These are phyloP conservation scores for Balaeniceps rex DNA, from an alignment of 2,113 vertebrate species.

Conservation along the genomic window DNA sequence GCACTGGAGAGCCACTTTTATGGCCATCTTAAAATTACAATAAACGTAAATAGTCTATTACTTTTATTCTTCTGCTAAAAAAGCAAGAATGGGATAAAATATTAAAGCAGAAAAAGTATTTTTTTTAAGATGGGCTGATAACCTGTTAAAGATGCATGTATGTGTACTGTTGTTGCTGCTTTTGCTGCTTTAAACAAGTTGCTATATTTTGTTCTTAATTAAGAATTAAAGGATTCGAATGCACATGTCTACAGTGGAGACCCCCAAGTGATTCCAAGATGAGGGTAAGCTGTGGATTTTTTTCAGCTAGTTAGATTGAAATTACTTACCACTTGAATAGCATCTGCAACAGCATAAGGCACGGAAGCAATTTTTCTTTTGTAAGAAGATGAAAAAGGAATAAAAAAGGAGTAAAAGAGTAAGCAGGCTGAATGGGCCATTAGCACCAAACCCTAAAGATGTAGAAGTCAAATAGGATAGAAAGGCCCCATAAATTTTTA, in stretches of 20 bases:
- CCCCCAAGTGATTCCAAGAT: neutral
- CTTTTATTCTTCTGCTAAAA: neutral
- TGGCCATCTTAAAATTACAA: neutral
- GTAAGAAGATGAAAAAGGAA: slow-evolving; percentile 60
- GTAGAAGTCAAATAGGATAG: slow-evolving; percentile 70
- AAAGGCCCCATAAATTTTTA: slow-evolving; percentile 70
- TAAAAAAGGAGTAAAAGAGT: slow-evolving; percentile 42
- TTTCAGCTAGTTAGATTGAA: slow-evolving; percentile 9
- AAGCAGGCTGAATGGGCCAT: slow-evolving; percentile 54
- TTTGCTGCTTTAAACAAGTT: neutral
- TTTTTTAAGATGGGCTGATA: accelerated
- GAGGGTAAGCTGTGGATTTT: neutral
- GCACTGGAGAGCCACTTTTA: neutral
- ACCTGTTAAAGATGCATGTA: neutral
- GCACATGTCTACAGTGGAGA: neutral
- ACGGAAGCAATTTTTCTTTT: slow-evolving; percentile 45
- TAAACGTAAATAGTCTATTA: neutral
- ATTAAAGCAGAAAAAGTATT: neutral
- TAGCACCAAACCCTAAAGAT: slow-evolving; percentile 63
- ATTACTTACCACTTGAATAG: slow-evolving; percentile 15
- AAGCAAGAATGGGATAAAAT: neutral
- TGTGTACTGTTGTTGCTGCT: neutral
- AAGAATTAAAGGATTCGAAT: neutral
- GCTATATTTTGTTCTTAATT: slow-evolving; percentile 2
- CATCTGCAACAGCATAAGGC: slow-evolving; percentile 13